Evolutionary conservation across 2,888 invertebrate species (phyloP).

Genomic region (Parnassius smintheus): DNA sequence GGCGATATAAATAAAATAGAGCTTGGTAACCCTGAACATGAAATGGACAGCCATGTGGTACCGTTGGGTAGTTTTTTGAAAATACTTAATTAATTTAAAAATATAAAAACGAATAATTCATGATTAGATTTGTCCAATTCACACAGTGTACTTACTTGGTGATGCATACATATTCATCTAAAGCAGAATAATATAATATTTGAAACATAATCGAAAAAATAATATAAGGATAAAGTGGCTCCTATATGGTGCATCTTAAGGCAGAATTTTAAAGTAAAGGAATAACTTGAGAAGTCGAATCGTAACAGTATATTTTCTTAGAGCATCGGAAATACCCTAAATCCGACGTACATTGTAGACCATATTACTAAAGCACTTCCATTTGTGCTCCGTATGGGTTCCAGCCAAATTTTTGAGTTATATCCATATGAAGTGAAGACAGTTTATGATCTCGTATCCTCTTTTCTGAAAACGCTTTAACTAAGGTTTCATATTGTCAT

Average conservation of each 20-base stretch:
- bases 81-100: too few species aligned
- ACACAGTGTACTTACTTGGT: too few species aligned
- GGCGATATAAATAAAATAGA: too few species aligned
- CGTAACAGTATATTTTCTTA: slow-evolving; percentile 49
- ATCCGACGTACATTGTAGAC: slow-evolving; percentile 61
- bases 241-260: slow-evolving; percentile 18
- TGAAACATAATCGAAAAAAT: slow-evolving; percentile 9
- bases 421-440: slow-evolving; percentile 62
- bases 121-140: too few species aligned
- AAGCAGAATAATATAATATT: too few species aligned
- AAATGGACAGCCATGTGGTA: too few species aligned
- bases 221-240: slow-evolving; percentile 16
- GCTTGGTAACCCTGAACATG: too few species aligned
- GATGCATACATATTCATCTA: too few species aligned
- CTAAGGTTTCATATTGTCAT: slow-evolving; percentile 53
- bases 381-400: slow-evolving; percentile 57
- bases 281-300: slow-evolving; percentile 43
- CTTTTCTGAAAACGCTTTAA: slow-evolving; percentile 57
- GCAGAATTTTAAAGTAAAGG: slow-evolving; percentile 33
- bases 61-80: too few species aligned
- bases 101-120: too few species aligned
- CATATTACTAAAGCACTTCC: slow-evolving; percentile 61
- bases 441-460: slow-evolving; percentile 65
- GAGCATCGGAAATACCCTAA: slow-evolving; percentile 61
- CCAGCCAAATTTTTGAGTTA: slow-evolving; percentile 76